Conservation (phyloP, 2,888 invertebrate species). For the Melolontha melolontha region DNA sequence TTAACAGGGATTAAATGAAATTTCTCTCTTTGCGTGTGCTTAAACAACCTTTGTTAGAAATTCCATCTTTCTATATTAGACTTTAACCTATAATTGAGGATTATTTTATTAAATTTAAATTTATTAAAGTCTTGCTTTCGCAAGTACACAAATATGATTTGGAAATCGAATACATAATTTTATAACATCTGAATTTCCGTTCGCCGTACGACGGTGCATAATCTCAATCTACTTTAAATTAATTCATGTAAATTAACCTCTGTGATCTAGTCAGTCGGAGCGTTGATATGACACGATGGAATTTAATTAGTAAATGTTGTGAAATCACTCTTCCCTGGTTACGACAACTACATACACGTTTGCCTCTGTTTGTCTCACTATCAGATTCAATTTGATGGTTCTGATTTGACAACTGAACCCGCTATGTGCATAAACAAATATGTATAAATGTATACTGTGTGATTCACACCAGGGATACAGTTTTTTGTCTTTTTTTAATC, state of each 20-base stretch:
- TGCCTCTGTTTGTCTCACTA: slow-evolving; percentile 6
- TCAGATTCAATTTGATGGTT: slow-evolving; percentile 20
- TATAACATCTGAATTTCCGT: slow-evolving; percentile 17
- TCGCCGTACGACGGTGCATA: slow-evolving; percentile 17
- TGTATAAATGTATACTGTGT: no score
- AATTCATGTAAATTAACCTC: slow-evolving; percentile 34
- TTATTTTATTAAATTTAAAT: no score
- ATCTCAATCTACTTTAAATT: slow-evolving; percentile 37
- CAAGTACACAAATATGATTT: no score
- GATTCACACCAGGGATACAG: no score
- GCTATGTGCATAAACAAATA: neutral
- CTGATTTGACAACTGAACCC: slow-evolving; percentile 20
- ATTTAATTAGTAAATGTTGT: slow-evolving; percentile 34
- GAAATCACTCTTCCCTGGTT: slow-evolving; percentile 29
- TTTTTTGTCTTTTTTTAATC: no score
- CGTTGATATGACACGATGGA: slow-evolving; percentile 19
- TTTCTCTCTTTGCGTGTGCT: no score
- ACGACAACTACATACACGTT: slow-evolving; percentile 19
- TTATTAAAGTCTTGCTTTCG: no score
- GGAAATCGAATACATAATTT: neutral
- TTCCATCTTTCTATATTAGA: no score
- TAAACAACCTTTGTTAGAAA: no score
- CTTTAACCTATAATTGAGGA: no score
- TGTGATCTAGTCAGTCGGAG: slow-evolving; percentile 20
- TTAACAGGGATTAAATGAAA: no score